Evolutionary conservation across 35 echinoderm and acorn worm genomes (phyloP), one percentile per base, ranked within the genome.

Genomic region (Amphiura filiformis): DNA sequence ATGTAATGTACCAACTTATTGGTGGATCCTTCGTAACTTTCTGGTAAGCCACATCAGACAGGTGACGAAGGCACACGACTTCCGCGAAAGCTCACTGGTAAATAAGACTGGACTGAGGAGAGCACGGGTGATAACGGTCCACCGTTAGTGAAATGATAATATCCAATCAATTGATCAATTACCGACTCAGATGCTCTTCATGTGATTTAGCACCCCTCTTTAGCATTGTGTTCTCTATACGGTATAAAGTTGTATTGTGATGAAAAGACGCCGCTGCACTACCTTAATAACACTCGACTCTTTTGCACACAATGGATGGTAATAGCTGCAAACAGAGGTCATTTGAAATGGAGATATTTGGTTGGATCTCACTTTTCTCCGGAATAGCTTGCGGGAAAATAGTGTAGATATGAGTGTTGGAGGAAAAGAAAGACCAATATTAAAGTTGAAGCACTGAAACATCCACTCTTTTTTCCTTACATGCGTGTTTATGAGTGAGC

Each of bases 291-390:
- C 28, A 23, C n/a, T n/a, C n/a, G 61, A 26, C 7, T 26, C 61
- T 70, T 3, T 30, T 11, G 15, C 15, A 70, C 20, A 11, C 61
- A 70, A 70, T 26, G 61, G 17, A 5, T 18, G 7, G 61, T 70
- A 70, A 70, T 70, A 70, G 61, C 61, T 70, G 61, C 28, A 70
- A 70, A 70, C 7, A n/a, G 61, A 70, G 61, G 61, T 70, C 61
- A 70, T 70, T 70, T 70, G 61, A 15, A 70, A 70, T 70, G 7
- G 61, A 70, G 61, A 70, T 70, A 70, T 70, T 52, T 70, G 61
- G 28, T 70, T 30, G 17, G 26, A 70, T 70, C 17, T 70, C 61
- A 70, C 61, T 26, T 18, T 30, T 70, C 61, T 47, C 41, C 41
- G 41, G 41, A 70, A 70, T 18, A 2, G 61, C 61, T 70, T 13